Evolutionary conservation across 1,140 invertebrate genomes (phyloP), one percentile per base, ranked within the genome.

Genomic region (Goniozus legneri): DNA sequence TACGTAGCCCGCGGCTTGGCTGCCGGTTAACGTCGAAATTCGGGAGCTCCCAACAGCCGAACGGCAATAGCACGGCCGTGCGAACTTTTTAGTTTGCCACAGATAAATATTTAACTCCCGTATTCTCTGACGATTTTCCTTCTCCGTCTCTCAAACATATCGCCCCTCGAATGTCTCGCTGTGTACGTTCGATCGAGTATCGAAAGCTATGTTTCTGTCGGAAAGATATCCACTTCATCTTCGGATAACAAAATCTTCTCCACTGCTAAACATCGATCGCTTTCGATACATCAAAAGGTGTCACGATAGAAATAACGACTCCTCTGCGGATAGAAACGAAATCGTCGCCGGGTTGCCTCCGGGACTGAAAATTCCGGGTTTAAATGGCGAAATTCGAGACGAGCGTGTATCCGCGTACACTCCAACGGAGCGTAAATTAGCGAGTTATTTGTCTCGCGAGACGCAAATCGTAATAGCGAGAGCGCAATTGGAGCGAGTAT

Each of bases 71-170:
- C 47, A 36, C 32, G 33, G 43, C 12, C 4, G 27, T 24, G 15
- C 39, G 47, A 49, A 58, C 52, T 67, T 61, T 62, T 60, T 44
- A 50, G 53, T 65, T 69, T 67, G 56, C 40, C 12, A 14, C 22
- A 31, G 22, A 54, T 56, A 66, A 70, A 70, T 66, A 67, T 64
- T 67, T 64, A 61, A 63, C 24, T n/a, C 45, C 27, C 16, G 39
- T 43, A 47, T 43, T 53, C 46, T 44, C 44, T 38, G 44, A 36
- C 43, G 38, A 42, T 33, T 27, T 27, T 33, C 34, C 43, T 24
- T 47, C 40, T 40, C 48, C 40, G 41, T 40, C 38, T 42, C 32
- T 33, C 22, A 42, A 21, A 27, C 32, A n/a, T 22, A 10, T 38
- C 32, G 21, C 6, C 41, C 22, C 16, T 18, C 15, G 20, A 31